These are phyloP conservation scores for Labeo catla DNA, from an alignment of 2,113 vertebrate species.

Conservation along the genomic window DNA sequence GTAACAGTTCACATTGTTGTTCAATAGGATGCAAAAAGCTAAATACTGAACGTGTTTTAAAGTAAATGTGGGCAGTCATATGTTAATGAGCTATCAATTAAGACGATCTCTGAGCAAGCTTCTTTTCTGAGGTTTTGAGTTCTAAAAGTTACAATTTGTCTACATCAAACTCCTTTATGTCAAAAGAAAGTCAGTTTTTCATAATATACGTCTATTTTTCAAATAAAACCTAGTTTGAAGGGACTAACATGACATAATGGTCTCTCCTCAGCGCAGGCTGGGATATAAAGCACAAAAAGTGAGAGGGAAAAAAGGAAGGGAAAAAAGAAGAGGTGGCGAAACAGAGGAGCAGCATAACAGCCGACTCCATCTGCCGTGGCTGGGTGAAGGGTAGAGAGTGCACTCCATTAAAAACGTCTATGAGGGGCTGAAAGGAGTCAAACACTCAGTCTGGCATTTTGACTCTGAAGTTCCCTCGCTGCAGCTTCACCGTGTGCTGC, in stretches of 20 bases:
- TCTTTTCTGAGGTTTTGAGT: background rate
- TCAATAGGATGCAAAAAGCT: background rate
- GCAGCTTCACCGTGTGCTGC: conserved; percentile 61
- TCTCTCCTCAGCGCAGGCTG: background rate
- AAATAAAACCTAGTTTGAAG: background rate
- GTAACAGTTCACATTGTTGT: background rate
- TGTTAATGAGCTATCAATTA: background rate
- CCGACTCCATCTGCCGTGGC: conserved; percentile 56
- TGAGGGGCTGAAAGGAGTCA: conserved; percentile 70
- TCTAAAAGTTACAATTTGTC: background rate
- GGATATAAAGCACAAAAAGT: background rate
- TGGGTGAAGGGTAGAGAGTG: conserved; percentile 62
- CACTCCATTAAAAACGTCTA: conserved; percentile 66
- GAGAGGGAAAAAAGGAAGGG: background rate
- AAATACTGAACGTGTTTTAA: background rate
- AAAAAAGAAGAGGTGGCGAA: conserved; percentile 9
- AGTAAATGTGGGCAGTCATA: background rate
- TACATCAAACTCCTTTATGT: background rate
- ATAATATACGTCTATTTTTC: background rate
- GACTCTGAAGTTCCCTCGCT: conserved; percentile 65
- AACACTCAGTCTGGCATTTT: conserved; percentile 72
- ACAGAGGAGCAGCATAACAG: conserved; percentile 28
- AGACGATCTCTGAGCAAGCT: background rate
- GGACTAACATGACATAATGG: conserved; percentile 8
- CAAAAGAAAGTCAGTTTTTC: background rate